phyloP scores from a whole-genome alignment of 92 coral and sea anemone species.

The Actinernus sp. region DNA sequence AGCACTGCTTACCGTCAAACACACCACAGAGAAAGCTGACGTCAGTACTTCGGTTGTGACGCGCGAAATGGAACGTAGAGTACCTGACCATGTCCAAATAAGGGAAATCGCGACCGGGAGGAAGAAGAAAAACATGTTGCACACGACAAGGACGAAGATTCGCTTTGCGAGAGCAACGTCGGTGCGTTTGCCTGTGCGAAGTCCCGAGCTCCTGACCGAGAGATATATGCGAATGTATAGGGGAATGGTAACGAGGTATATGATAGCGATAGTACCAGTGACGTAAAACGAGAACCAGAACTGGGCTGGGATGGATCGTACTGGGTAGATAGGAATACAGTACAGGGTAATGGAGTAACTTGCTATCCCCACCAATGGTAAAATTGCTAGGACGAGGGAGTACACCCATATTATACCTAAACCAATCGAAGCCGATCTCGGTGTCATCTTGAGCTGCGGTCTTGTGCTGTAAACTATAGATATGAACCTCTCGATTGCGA shows the following conservation, averaged over 20 bases:
- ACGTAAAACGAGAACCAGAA: slow-evolving; percentile 42
- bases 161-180: slow-evolving; percentile 37
- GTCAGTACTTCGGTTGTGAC: not conserved
- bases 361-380: slow-evolving; percentile 49
- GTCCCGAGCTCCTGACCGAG: slow-evolving; percentile 42
- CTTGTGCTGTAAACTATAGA: slow-evolving; percentile 49
- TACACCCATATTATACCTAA: slow-evolving; percentile 35
- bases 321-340: slow-evolving; percentile 63
- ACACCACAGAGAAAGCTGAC: slow-evolving; percentile 1
- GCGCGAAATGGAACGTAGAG: not conserved
- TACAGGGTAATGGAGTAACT: slow-evolving; percentile 57
- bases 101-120: slow-evolving; percentile 23
- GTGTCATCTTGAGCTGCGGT: slow-evolving; percentile 42
- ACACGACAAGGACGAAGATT: slow-evolving; percentile 49
- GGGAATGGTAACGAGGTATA: slow-evolving; percentile 41
- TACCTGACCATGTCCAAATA: slow-evolving; percentile 6
- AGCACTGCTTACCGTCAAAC: not conserved
- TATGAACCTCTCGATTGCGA: slow-evolving; percentile 55
- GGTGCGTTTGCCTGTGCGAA: slow-evolving; percentile 11
- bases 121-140: slow-evolving; percentile 69
- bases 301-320: slow-evolving; percentile 47
- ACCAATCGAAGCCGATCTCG: not conserved
- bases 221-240: slow-evolving; percentile 39
- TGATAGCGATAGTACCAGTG: slow-evolving; percentile 22
- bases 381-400: slow-evolving; percentile 21